Percentiles rank a stretch among this genome's conserved stretches.
Conservation (phyloP, 2,888 invertebrate species). For the Merodon equestris region DNA sequence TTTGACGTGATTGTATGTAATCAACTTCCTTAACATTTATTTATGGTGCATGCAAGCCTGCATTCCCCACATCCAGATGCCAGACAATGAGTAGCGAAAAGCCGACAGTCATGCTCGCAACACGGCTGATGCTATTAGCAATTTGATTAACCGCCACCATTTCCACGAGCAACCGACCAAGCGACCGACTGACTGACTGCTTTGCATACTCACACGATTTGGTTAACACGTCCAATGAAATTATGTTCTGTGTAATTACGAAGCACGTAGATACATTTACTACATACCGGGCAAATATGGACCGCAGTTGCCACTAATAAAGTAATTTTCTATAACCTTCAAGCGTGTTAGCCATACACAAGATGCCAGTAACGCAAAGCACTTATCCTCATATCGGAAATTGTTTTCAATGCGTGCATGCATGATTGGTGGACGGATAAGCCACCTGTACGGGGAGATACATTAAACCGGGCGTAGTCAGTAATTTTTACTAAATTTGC, state of each 20-base stretch:
- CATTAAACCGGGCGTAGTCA: constrained; percentile 15
- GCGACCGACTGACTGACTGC: neutral
- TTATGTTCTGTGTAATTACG: constrained; percentile 51
- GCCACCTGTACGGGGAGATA: constrained; percentile 38
- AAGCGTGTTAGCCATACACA: constrained; percentile 46
- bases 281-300: constrained; percentile 9
- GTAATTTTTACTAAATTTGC: constrained; percentile 51
- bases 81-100: neutral
- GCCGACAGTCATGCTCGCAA: constrained; percentile 42
- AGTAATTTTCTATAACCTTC: constrained; percentile 67
- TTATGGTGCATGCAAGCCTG: constrained; percentile 20
- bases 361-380: constrained; percentile 41
- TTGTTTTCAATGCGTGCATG: constrained; percentile 35
- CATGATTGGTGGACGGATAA: constrained; percentile 47
- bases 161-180: too few species aligned
- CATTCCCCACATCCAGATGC: neutral
- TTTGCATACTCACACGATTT: constrained; percentile 66
- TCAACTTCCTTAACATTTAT: constrained; percentile 70
- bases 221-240: constrained; percentile 58
- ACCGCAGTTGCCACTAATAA: constrained; percentile 44
- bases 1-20: constrained; percentile 77
- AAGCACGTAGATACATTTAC: neutral
- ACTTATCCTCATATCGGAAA: too few species aligned
- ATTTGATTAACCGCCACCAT: constrained; percentile 35
- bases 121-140: constrained; percentile 7